Evolutionary conservation across 2,113 vertebrate genomes (phyloP).

Genomic region (Meriones unguiculatus): DNA sequence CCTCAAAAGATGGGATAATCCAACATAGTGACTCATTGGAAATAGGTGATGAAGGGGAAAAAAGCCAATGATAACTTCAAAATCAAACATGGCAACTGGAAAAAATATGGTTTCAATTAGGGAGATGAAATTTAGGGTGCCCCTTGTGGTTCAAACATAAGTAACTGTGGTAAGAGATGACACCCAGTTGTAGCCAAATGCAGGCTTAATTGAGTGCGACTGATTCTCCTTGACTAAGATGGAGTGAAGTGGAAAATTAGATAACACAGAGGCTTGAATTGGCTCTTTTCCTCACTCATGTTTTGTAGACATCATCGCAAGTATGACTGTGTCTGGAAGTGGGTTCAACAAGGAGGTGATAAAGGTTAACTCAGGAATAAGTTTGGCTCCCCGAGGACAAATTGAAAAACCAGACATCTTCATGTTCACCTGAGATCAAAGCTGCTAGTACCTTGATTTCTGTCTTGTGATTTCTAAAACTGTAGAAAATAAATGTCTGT

Average conservation of each 20-base stretch:
- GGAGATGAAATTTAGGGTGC: background rate
- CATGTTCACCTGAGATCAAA: background rate
- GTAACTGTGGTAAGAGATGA: background rate
- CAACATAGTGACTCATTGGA: background rate
- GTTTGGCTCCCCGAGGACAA: background rate
- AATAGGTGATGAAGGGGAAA: background rate
- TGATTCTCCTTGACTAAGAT: background rate
- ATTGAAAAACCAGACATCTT: background rate
- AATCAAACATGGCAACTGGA: slow-evolving; percentile 15
- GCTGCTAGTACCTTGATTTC: background rate
- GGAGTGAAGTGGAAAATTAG: background rate
- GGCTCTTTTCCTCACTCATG: background rate
- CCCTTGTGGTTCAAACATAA: background rate
- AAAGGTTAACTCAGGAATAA: background rate
- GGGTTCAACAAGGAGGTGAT: accelerated
- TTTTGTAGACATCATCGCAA: background rate
- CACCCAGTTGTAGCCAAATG: background rate
- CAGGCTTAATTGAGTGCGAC: background rate
- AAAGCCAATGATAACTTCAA: slow-evolving; percentile 6
- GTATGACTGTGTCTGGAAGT: background rate
- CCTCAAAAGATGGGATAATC: slow-evolving; percentile 33
- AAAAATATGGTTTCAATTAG: background rate
- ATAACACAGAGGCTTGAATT: background rate
- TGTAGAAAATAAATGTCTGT: background rate
- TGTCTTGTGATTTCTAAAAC: background rate